These are phyloP conservation scores for Leucoma salicis DNA, from an alignment of 2,888 invertebrate genomes.

Conservation along the genomic window DNA sequence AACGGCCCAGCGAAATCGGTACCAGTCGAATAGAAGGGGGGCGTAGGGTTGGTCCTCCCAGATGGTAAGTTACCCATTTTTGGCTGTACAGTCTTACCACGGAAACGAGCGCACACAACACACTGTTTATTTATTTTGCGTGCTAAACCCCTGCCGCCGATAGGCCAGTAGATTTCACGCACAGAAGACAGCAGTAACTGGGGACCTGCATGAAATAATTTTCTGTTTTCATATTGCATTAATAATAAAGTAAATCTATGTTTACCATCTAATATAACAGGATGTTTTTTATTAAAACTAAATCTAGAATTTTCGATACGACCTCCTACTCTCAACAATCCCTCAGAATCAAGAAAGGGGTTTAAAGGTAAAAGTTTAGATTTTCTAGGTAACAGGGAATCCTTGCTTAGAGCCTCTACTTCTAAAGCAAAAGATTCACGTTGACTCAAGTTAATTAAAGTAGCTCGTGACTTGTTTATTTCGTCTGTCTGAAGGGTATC, in stretches of 20 bases:
- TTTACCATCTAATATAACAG: conserved; percentile 9
- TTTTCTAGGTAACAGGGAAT: background rate
- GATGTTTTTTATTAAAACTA: conserved; percentile 16
- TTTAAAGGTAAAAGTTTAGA: background rate
- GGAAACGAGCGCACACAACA: background rate
- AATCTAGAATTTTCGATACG: conserved; percentile 7
- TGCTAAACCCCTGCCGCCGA: background rate
- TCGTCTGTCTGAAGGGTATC: background rate
- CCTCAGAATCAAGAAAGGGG: background rate
- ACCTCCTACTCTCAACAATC: background rate
- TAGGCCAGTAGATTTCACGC: conserved; percentile 1
- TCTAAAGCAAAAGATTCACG: background rate
- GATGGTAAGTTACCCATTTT: conserved; percentile 4
- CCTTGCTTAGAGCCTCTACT: background rate
- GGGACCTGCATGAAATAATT: background rate
- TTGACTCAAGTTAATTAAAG: conserved; percentile 8
- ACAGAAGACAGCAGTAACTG: background rate
- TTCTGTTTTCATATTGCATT: background rate
- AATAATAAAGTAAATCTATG: conserved; percentile 5
- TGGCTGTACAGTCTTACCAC: conserved; percentile 1
- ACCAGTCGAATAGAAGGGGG: conserved; percentile 1
- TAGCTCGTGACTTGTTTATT: conserved; percentile 3
- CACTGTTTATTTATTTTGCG: background rate
- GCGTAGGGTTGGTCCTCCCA: background rate
- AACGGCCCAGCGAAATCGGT: conserved; percentile 9